A percentile compares a stretch with the other conserved stretches of the same genome.
phyloP scores from a whole-genome alignment of 2,888 invertebrate genomes.

The Acrobasis consociella region DNA sequence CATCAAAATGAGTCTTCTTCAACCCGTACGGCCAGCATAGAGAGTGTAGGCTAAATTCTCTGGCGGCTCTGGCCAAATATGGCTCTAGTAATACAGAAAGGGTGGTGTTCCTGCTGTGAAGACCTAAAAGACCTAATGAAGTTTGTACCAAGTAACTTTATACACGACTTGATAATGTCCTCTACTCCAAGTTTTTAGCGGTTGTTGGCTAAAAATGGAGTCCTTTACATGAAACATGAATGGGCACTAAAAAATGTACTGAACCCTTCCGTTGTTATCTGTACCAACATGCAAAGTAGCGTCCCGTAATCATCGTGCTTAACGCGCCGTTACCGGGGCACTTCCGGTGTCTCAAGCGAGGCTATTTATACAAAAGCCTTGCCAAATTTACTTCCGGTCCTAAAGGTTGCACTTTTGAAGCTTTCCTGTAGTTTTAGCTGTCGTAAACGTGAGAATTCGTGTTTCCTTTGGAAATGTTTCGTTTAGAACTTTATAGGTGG shows the following conservation, averaged over 20 bases:
- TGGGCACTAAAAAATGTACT: neutral
- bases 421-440: constrained; percentile 2
- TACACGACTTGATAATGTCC: too few relatives aligned
- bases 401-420: neutral
- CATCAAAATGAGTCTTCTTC: too few relatives aligned
- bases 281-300: constrained; percentile 22
- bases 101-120: too few relatives aligned
- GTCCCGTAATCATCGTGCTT: constrained; percentile 44
- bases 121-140: too few relatives aligned
- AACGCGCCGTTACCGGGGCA: constrained; percentile 44
- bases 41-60: too few relatives aligned
- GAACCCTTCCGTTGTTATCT: constrained; percentile 9
- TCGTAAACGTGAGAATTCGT: neutral
- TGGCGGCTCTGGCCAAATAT: too few relatives aligned
- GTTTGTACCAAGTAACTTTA: too few relatives aligned
- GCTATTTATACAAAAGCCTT: constrained; percentile 31
- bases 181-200: too few relatives aligned
- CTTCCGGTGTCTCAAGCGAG: constrained; percentile 38
- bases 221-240: too few relatives aligned
- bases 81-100: too few relatives aligned
- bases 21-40: too few relatives aligned
- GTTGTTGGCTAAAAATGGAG: too few relatives aligned
- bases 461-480: neutral
- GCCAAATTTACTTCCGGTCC: constrained; percentile 32
- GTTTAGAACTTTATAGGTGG: neutral